Evolutionary conservation across 2,113 vertebrate species (phyloP), one percentile per base, ranked within the genome.

Genomic region (Isichthys henryi): DNA sequence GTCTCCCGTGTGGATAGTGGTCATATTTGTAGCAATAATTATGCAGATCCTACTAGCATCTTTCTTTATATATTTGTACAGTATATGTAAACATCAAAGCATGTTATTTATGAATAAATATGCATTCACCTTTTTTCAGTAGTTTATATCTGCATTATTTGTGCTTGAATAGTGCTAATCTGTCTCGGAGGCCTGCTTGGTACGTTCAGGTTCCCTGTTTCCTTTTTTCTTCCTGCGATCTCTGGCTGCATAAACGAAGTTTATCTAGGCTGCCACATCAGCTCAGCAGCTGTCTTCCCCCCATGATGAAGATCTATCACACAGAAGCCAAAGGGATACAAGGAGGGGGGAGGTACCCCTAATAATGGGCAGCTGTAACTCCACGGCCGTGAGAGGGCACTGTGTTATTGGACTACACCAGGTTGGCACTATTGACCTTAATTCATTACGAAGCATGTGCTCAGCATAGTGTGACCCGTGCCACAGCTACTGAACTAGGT

Each of bases 181-280:
- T 35, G 50, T 56, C 46, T 49, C 9, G 3, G 2, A 88, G 23
- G n/a, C 46, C 58, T 77, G 88, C 21, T 11, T 74, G 17, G 9
- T 27, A 39, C 1, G 5, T 43, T 48, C 48, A 13, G 5, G n/a
- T 86, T 50, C 5, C n/a, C 15, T 27, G 84, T 86, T 49, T 52
- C 48, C 6, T 62, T 48, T 62, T n/a, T 13, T 3, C 46, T 17
- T 50, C 56, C 56, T 23, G 19, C 31, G 27, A 82, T 23, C 7
- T 87, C 21, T 43, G 10, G 86, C 19, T 87, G 56, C 84, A 39
- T 86, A 23, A 46, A 19, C 21, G 5, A 15, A 70, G 58, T 74
- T 49, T 89, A 87, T 89, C 56, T 74, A 87, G 89, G 83, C 84
- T 58, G 86, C 39, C 56, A 19, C 45, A 74, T 74, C 56, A 31